A percentile compares a stretch with the other conserved stretches of the same genome.
phyloP scores from a whole-genome alignment of 2,797 vertebrate genomes.

The Synaphobranchus kaupii region DNA sequence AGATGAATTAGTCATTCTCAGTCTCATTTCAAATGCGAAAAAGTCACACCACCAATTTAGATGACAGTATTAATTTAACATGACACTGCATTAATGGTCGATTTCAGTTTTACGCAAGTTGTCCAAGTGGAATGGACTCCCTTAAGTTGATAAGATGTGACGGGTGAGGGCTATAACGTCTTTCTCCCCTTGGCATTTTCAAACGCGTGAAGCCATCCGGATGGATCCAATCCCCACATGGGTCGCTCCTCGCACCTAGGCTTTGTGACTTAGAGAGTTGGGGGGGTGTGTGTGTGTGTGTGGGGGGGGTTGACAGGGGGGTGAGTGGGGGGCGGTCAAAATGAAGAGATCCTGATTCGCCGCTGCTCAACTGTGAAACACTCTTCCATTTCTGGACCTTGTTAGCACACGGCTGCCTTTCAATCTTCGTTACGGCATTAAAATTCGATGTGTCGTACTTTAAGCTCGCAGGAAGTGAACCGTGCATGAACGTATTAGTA shows the following conservation, averaged over 20 bases:
- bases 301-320: constrained; percentile 33
- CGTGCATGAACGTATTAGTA: constrained; percentile 77
- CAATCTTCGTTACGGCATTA: constrained; percentile 90
- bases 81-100: constrained; percentile 67
- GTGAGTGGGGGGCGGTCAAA: constrained; percentile 65
- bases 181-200: constrained; percentile 88
- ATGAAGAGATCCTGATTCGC: constrained; percentile 83
- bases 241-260: constrained; percentile 82
- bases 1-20: constrained; percentile 76
- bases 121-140: constrained; percentile 78
- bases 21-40: constrained; percentile 72
- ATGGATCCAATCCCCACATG: constrained; percentile 79
- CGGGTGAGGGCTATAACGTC: constrained; percentile 81
- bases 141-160: constrained; percentile 82
- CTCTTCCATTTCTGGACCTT: constrained; percentile 82
- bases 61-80: constrained; percentile 78
- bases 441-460: constrained; percentile 92
- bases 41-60: constrained; percentile 71
- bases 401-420: constrained; percentile 89
- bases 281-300: constrained; percentile 50
- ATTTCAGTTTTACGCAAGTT: constrained; percentile 71
- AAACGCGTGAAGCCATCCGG: constrained; percentile 86
- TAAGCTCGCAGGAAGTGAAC: constrained; percentile 90
- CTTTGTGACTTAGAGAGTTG: constrained; percentile 59
- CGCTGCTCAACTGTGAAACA: constrained; percentile 81